Evolutionary conservation across 2,113 vertebrate genomes (phyloP), one percentile per base, ranked within the genome.

Genomic region (Colius striatus): DNA sequence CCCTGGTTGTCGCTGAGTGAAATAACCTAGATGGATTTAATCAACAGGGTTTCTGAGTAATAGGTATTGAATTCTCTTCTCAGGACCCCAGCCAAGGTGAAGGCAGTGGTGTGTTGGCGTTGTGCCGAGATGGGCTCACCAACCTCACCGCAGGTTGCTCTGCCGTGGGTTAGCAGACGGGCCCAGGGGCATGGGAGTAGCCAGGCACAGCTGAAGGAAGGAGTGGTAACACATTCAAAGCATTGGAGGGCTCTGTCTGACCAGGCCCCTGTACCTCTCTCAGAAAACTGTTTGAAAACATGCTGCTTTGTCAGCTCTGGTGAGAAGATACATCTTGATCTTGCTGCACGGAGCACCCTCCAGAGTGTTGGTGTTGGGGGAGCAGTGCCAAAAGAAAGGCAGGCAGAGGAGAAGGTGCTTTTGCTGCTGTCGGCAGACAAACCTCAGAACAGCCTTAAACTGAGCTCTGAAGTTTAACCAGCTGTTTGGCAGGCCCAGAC

Each of bases 401-500:
- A 91, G 32, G 50, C 67, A 48, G 41, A 76, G 58, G 62, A 68
- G 65, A 92, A 80, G 54, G 71, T 83, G 30, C 10, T 81, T 94
- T 86, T 84, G 84, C 73, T 92, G 38, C 48, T 80, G 45, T 25
- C 8, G 2, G 22, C n/a, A 81, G 73, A 68, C 38, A 74, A 92
- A 30, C 61, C 43, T 87, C 82, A 71, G 30, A 84, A 68, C 74
- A 85, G 34, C 41, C 26, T 81, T 58, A 73, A 71, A 70, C 12
- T 1, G 13, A 58, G 43, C 36, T 78, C 87, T 77, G 84, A 87
- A 88, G 75, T 94, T 90, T 74, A 90, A 92, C 91, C 91, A 95
- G 90, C 87, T 95, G 84, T 94, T 95, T 95, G 84, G 74, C 94
- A 94, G 84, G 94, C 63, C 73, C 0, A 1, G 57, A 75, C 92